Evolutionary conservation across 2,888 invertebrate species (phyloP).

Genomic region (Acronicta alni): DNA sequence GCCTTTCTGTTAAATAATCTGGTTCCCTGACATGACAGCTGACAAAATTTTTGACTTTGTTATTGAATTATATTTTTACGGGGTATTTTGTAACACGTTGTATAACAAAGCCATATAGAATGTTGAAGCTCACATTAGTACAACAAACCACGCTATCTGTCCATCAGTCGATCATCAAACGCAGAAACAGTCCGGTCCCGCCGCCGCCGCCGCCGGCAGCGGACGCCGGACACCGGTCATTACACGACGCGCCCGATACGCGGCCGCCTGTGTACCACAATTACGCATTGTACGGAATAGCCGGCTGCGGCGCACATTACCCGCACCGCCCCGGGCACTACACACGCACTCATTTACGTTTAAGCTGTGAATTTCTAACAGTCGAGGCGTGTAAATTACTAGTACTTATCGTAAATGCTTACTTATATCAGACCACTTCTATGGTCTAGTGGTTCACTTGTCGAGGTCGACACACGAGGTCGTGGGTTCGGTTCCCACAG

Average conservation of each 20-base stretch:
- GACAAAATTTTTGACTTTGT: too few species aligned
- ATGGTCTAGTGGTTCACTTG: too few species aligned
- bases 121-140: slow-evolving; percentile 18
- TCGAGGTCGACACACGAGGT: too few species aligned
- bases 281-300: slow-evolving; percentile 70
- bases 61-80: too few species aligned
- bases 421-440: not conserved
- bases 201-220: slow-evolving; percentile 18
- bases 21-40: too few species aligned
- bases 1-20: too few species aligned
- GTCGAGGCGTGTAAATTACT: slow-evolving; percentile 15
- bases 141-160: slow-evolving; percentile 13
- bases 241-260: slow-evolving; percentile 34
- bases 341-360: slow-evolving; percentile 14
- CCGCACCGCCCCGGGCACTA: slow-evolving; percentile 3
- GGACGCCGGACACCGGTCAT: slow-evolving; percentile 19
- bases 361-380: slow-evolving; percentile 17
- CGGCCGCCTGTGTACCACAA: slow-evolving; percentile 52
- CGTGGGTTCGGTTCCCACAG: too few species aligned
- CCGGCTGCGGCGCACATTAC: slow-evolving; percentile 30
- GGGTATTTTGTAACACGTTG: too few species aligned
- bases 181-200: slow-evolving; percentile 26
- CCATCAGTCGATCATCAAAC: slow-evolving; percentile 21
- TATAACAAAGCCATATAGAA: not conserved
- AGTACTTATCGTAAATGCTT: slow-evolving; percentile 4